Evolutionary conservation across 2,888 invertebrate species (phyloP).

Genomic region (Oligia latruncula): DNA sequence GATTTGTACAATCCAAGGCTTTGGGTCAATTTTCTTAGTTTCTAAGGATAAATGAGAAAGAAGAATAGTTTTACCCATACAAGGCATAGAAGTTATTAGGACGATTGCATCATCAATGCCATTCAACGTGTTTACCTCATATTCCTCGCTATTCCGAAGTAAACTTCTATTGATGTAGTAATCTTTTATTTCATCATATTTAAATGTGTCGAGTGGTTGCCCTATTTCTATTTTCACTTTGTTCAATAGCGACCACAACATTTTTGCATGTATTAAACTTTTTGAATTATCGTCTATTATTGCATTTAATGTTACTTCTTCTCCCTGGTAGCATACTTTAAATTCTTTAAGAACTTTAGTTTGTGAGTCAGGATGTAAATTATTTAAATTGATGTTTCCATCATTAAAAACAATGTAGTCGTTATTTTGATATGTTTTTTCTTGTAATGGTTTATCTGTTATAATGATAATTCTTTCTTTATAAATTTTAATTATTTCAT

Average conservation of each 20-base stretch:
- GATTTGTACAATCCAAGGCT: conserved; percentile 70
- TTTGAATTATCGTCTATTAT: conserved; percentile 63
- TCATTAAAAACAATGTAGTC: conserved; percentile 55
- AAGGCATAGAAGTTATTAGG: conserved; percentile 67
- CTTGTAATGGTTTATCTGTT: conserved; percentile 58
- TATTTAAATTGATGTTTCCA: conserved; percentile 55
- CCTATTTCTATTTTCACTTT: conserved; percentile 70
- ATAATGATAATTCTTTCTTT: conserved; percentile 66
- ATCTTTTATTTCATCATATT: conserved; percentile 68
- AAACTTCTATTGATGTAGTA: conserved; percentile 67
- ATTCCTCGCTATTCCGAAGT: conserved; percentile 46
- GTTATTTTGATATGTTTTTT: conserved; percentile 46
- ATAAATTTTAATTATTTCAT: conserved; percentile 60
- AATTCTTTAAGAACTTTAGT: conserved; percentile 59
- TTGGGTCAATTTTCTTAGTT: conserved; percentile 64
- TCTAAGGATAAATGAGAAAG: conserved; percentile 70
- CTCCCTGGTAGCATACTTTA: conserved; percentile 68
- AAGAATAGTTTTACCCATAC: conserved; percentile 71
- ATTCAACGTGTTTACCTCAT: conserved; percentile 64
- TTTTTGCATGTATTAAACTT: conserved; percentile 62
- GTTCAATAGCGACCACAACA: conserved; percentile 65
- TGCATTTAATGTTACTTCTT: conserved; percentile 58
- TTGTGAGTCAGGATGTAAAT: conserved; percentile 65
- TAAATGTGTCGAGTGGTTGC: conserved; percentile 55
- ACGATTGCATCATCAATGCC: conserved; percentile 68